Percentiles rank a stretch among this genome's conserved stretches.
These are phyloP conservation scores for Melanerpes formicivorus DNA, from an alignment of 2,113 vertebrate species.

Conservation along the genomic window DNA sequence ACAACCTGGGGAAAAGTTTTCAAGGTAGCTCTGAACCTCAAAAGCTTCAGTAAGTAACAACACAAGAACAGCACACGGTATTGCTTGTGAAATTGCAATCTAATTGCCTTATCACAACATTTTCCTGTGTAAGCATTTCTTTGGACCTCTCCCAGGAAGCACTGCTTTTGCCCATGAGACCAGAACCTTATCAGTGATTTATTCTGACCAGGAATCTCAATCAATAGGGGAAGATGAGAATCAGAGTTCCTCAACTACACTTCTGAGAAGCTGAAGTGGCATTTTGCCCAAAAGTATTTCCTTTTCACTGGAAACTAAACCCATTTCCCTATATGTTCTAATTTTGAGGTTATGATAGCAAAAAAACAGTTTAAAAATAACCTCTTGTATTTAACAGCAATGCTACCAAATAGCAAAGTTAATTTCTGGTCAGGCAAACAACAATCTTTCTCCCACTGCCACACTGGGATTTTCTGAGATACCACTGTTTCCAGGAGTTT, in stretches of 20 bases:
- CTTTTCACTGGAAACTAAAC: conserved; percentile 15
- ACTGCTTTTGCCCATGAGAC: not conserved
- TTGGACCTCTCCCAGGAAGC: not conserved
- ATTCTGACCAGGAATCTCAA: not conserved
- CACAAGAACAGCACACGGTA: not conserved
- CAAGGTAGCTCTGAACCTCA: not conserved
- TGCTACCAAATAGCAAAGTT: not conserved
- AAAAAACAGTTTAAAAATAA: conserved; percentile 2
- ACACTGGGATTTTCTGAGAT: not conserved
- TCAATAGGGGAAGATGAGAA: not conserved
- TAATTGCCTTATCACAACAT: not conserved
- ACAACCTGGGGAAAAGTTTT: not conserved
- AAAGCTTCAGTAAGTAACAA: not conserved
- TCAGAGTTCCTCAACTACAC: not conserved
- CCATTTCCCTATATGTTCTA: conserved; percentile 11
- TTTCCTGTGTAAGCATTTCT: not conserved
- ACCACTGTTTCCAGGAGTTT: not conserved
- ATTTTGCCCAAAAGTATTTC: conserved; percentile 18
- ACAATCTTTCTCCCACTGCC: not conserved
- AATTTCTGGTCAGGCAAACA: not conserved
- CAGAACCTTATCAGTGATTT: not conserved
- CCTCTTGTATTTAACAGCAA: not conserved
- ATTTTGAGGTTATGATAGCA: conserved; percentile 18
- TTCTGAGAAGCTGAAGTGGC: conserved; percentile 1
- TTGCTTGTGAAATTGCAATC: not conserved